phyloP scores from a whole-genome alignment of 2,113 vertebrate genomes.

The Cyanoliseus patagonus region DNA sequence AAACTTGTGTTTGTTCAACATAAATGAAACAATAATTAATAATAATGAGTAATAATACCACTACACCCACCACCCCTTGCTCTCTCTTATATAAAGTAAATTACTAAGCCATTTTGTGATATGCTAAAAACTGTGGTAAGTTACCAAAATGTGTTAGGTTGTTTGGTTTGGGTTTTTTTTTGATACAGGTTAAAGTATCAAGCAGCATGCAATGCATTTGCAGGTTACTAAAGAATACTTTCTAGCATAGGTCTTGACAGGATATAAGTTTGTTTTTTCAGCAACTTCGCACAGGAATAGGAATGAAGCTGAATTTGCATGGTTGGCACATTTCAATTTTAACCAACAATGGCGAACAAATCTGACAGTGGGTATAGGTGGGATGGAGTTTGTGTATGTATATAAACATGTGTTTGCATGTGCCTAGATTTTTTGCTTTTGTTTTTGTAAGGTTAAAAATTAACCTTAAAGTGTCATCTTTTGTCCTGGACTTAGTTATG shows the following conservation, averaged over 20 bases:
- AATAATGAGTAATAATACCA: background rate
- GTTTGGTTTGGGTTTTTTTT: background rate
- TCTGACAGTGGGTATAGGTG: background rate
- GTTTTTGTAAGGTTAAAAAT: background rate
- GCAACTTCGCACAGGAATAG: background rate
- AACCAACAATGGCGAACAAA: background rate
- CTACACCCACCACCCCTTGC: background rate
- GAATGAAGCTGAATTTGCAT: background rate
- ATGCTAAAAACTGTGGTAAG: background rate
- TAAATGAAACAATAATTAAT: background rate
- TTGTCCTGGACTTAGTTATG: background rate
- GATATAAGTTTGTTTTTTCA: background rate
- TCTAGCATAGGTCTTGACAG: background rate
- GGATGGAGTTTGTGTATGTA: background rate
- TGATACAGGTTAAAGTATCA: constrained; percentile 2
- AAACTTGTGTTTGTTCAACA: background rate
- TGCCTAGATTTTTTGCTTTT: background rate
- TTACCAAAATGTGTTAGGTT: background rate
- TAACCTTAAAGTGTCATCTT: background rate
- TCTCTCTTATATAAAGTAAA: background rate
- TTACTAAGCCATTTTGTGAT: background rate
- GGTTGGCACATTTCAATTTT: background rate
- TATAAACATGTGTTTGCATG: background rate
- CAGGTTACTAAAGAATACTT: background rate
- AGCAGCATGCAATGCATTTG: background rate